phyloP scores from a whole-genome alignment of 2,113 vertebrate genomes.

The Acinonyx jubatus region DNA sequence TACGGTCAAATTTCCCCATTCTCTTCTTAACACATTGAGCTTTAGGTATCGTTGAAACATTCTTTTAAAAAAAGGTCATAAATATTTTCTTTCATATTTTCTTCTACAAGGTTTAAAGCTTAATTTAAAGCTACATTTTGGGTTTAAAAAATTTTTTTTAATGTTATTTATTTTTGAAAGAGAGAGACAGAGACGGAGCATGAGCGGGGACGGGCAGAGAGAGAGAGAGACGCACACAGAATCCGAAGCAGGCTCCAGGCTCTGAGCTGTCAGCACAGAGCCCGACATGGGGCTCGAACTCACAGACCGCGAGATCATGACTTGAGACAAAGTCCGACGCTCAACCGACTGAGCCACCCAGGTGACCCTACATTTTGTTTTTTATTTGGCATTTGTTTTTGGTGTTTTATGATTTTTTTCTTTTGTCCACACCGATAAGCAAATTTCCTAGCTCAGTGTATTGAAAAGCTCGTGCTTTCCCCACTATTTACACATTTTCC shows the following conservation, averaged over 20 bases:
- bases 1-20: neutral
- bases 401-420: neutral
- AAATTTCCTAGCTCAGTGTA: neutral
- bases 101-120: neutral
- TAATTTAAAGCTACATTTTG: neutral
- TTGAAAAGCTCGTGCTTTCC: neutral
- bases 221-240: too few species aligned
- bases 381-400: neutral
- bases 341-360: too few species aligned
- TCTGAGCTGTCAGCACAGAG: too few species aligned
- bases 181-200: too few species aligned
- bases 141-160: too few species aligned
- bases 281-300: too few species aligned
- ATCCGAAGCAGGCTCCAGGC: too few species aligned
- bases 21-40: neutral
- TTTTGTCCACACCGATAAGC: neutral
- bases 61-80: neutral
- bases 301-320: too few species aligned
- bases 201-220: too few species aligned
- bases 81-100: neutral
- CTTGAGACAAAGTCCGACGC: too few species aligned
- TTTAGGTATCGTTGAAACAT: neutral
- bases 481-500: neutral
- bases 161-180: too few species aligned
- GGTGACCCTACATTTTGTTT: too few species aligned